A percentile compares a stretch with the other conserved stretches of the same genome.
Conservation (phyloP, 2,113 vertebrate genomes). For the Leucoraja erinaceus region DNA sequence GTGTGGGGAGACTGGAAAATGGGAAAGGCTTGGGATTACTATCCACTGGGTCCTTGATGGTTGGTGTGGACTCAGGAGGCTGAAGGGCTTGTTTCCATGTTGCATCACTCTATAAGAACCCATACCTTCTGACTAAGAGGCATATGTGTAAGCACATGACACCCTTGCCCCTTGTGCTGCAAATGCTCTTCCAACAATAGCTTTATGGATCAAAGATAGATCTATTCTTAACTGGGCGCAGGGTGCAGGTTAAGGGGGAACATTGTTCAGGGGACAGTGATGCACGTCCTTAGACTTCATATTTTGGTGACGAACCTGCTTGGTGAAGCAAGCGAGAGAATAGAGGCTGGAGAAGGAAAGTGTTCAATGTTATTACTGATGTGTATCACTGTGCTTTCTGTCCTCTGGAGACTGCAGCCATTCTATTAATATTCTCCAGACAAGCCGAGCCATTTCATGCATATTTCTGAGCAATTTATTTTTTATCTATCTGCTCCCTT, state of each 20-base stretch:
- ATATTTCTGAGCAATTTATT: background rate
- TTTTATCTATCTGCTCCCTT: background rate
- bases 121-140: background rate
- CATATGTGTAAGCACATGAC: background rate
- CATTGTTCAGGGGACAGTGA: background rate
- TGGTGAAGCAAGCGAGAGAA: background rate
- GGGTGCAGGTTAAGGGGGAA: background rate
- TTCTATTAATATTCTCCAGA: constrained; percentile 4
- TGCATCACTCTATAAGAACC: background rate
- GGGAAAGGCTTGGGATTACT: too few species aligned
- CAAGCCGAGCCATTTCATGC: constrained; percentile 3
- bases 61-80: too few species aligned
- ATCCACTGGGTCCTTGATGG: too few species aligned
- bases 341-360: background rate
- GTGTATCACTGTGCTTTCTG: constrained; percentile 24
- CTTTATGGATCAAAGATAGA: background rate
- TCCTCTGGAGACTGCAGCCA: background rate
- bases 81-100: too few species aligned
- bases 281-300: background rate
- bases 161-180: background rate
- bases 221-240: too few species aligned
- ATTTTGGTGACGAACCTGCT: background rate
- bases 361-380: background rate
- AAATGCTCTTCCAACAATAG: too few species aligned
- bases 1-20: too few species aligned